Base-by-base conservation (phyloP, 2,888 invertebrate genomes). In the Agrypnus murinus region DNA sequence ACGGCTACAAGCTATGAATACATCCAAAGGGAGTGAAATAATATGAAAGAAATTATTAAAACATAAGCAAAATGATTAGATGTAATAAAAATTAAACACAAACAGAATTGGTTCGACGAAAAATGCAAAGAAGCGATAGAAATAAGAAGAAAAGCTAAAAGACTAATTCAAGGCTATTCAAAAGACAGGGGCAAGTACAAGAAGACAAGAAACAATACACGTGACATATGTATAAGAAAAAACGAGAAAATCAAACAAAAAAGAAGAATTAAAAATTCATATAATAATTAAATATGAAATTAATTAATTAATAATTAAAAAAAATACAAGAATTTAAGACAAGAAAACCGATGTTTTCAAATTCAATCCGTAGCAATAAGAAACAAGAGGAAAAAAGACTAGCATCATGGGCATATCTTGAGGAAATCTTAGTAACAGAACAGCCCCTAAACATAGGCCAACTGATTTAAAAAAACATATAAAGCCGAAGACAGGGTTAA, bases 131-230 rank as follows among this genome's bases (percentile, higher is more conserved):
- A 34, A 9, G 34, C 34, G 9, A 34, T 34, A 34, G 34, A 34
- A 34, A 9, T 34, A 4, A n/a, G 40, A 40, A n/a, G 40, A 4
- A 7, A 40, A n/a, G 40, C 6, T 8, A n/a, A n/a, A 40, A 40
- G n/a, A n/a, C n/a, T 40, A 40, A 4, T 40, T 6, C 40, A 40
- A n/a, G 8, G 40, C 4, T 40, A 40, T 40, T 8, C 40, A 40
- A n/a, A 40, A 40, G 40, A 40, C 8, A n/a, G 3, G 6, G 40
- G n/a, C 4, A 7, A 40, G 3, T 40, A 40, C 12, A 40, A 40
- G n/a, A n/a, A 40, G n/a, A n/a, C 40, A 8, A 40, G 40, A 40
- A 40, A 40, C n/a, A n/a, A 40, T 4, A n/a, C 40, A 40, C 40
- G n/a, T n/a, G 40, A n/a, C 7, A 40, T n/a, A 40, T 40, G 40